These are phyloP conservation scores for Caiman crocodilus DNA, from an alignment of 2,797 vertebrate species.

Conservation along the genomic window DNA sequence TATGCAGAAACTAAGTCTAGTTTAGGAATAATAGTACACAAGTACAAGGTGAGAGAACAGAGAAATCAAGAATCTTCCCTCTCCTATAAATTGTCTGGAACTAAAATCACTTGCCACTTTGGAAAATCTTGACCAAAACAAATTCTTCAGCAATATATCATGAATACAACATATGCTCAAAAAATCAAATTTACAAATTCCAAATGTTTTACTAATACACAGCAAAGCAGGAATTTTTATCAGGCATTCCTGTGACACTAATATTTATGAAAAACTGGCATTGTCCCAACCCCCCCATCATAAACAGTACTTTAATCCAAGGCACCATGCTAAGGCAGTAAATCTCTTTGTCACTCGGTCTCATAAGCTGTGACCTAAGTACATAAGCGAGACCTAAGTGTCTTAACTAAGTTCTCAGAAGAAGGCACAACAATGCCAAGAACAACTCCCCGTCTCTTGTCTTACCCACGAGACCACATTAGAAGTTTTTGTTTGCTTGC, in stretches of 20 bases:
- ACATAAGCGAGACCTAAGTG: constrained; percentile 46
- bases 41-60: not conserved
- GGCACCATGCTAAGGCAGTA: constrained; percentile 23
- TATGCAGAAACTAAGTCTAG: not conserved
- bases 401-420: constrained; percentile 50
- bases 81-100: not conserved
- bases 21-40: not conserved
- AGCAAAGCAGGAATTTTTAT: constrained; percentile 49
- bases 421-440: constrained; percentile 44
- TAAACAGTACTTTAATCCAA: constrained; percentile 48
- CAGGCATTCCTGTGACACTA: constrained; percentile 28
- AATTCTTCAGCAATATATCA: not conserved
- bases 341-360: not conserved
- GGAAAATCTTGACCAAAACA: not conserved
- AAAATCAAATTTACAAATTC: not conserved
- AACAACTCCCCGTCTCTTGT: constrained; percentile 26
- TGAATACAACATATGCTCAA: not conserved
- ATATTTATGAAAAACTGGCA: not conserved
- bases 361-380: constrained; percentile 46
- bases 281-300: constrained; percentile 32
- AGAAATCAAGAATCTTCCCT: not conserved
- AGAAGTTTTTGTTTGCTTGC: constrained; percentile 9
- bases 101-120: not conserved
- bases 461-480: constrained; percentile 34
- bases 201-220: constrained; percentile 9